Evolutionary conservation across 2,888 invertebrate genomes (phyloP).

Genomic region (Peribatodes rhomboidaria): DNA sequence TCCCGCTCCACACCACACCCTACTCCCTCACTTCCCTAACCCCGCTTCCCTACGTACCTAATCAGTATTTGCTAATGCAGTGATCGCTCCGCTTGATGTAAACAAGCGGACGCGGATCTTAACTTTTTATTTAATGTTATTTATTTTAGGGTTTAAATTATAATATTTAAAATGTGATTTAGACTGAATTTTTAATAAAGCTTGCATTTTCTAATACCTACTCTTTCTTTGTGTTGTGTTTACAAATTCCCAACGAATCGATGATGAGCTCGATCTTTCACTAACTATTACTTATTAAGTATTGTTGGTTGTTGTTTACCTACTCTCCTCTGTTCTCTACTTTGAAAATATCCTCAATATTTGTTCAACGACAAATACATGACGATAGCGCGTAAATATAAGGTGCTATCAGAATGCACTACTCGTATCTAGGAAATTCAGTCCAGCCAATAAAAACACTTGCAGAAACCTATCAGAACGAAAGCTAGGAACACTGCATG

Average conservation of each 20-base stretch:
- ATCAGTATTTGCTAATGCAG: constrained; percentile 83
- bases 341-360: constrained; percentile 18
- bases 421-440: not conserved
- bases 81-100: constrained; percentile 78
- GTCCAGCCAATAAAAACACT: not conserved
- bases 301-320: constrained; percentile 48
- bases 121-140: constrained; percentile 72
- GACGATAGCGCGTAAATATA: not conserved
- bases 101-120: constrained; percentile 76
- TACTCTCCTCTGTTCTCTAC: constrained; percentile 29
- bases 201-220: constrained; percentile 80
- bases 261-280: constrained; percentile 75
- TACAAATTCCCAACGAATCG: constrained; percentile 61
- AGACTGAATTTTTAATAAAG: constrained; percentile 86
- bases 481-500: not conserved
- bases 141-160: constrained; percentile 65
- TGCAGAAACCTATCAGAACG: not conserved
- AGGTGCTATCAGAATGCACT: not conserved
- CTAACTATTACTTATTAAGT: constrained; percentile 61
- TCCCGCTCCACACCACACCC: constrained; percentile 49
- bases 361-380: constrained; percentile 15
- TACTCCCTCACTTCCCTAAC: constrained; percentile 48
- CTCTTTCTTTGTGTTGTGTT: constrained; percentile 72
- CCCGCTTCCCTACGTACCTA: constrained; percentile 64
- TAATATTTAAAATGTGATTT: constrained; percentile 72